phyloP scores from a whole-genome alignment of 1,140 invertebrate genomes.

The Elymnias hypermnestra region DNA sequence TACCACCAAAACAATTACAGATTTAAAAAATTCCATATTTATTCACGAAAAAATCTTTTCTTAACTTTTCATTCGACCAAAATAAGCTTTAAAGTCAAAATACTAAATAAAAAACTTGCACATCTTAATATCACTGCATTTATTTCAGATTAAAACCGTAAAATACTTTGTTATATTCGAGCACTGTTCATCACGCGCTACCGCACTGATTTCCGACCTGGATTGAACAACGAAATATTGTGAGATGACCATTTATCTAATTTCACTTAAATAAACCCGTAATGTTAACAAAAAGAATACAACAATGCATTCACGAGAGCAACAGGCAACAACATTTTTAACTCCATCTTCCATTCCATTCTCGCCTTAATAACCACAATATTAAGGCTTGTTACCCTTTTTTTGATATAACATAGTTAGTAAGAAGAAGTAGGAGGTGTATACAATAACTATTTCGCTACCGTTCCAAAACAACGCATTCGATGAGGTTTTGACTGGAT shows the following conservation, averaged over 20 bases:
- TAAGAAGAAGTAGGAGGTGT: conserved; percentile 35
- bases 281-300: conserved; percentile 68
- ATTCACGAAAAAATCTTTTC: conserved; percentile 26
- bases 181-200: conserved; percentile 13
- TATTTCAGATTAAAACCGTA: no score
- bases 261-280: conserved; percentile 73
- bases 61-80: conserved; percentile 46
- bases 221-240: conserved; percentile 55
- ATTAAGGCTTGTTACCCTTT: conserved; percentile 28
- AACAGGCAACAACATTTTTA: conserved; percentile 28
- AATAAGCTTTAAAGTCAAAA: no score
- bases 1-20: conserved; percentile 44
- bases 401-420: conserved; percentile 7
- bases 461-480: conserved; percentile 56
- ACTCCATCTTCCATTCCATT: conserved; percentile 16
- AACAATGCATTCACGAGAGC: conserved; percentile 34
- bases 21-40: conserved; percentile 50
- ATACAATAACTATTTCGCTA: conserved; percentile 55
- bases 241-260: conserved; percentile 70
- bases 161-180: conserved; percentile 1
- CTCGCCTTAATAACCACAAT: conserved; percentile 27
- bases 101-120: no score
- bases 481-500: conserved; percentile 40
- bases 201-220: conserved; percentile 30
- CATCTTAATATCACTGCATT: no score